These are phyloP conservation scores for Poecilus cupreus DNA, from an alignment of 2,888 invertebrate genomes.

Conservation along the genomic window DNA sequence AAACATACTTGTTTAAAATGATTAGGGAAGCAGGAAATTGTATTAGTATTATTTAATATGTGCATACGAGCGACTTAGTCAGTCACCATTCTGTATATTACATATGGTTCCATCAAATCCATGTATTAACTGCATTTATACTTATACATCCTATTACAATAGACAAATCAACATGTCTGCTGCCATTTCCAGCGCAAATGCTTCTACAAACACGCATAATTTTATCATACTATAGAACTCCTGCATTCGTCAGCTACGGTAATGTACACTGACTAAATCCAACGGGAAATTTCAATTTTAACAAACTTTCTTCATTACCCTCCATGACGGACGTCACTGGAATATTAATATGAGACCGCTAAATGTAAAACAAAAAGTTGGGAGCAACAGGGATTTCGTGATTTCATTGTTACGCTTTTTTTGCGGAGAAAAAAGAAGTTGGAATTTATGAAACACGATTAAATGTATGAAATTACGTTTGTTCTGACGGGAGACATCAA, in stretches of 20 bases:
- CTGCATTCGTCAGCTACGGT: conserved; percentile 59
- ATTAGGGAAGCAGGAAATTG: too few relatives aligned
- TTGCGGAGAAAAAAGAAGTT: conserved; percentile 15
- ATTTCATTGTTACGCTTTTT: conserved; percentile 46
- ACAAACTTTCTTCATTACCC: conserved; percentile 42
- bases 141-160: background rate
- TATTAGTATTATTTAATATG: too few relatives aligned
- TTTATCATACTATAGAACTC: background rate
- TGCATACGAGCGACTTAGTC: too few relatives aligned
- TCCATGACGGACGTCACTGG: conserved; percentile 33
- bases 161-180: background rate
- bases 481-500: conserved; percentile 10
- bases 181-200: background rate
- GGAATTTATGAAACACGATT: conserved; percentile 46
- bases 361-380: conserved; percentile 49
- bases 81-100: too few relatives aligned
- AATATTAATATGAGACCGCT: conserved; percentile 45
- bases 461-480: conserved; percentile 45
- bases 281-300: conserved; percentile 51
- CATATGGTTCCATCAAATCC: too few relatives aligned
- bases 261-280: conserved; percentile 72
- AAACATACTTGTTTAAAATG: too few relatives aligned
- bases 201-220: background rate
- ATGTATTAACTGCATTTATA: background rate
- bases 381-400: conserved; percentile 25